A percentile compares a stretch with the other conserved stretches of the same genome.
phyloP scores from a whole-genome alignment of 2,888 invertebrate genomes.

The Deilephila porcellus region DNA sequence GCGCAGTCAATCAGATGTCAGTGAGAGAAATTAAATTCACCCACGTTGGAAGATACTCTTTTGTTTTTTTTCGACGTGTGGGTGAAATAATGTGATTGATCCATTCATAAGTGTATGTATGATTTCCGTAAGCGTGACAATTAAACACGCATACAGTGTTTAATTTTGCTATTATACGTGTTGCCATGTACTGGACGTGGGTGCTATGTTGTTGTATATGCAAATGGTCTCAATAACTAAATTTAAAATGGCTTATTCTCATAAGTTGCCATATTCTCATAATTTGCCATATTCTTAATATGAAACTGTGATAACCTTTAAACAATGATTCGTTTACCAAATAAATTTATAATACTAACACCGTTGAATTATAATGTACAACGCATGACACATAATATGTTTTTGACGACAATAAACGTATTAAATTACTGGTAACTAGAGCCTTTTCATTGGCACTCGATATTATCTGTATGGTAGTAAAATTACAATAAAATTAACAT shows the following conservation, averaged over 20 bases:
- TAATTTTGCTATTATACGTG: background rate
- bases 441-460: background rate
- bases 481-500: constrained; percentile 17
- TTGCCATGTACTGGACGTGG: background rate
- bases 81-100: constrained; percentile 7
- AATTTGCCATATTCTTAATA: too few species aligned
- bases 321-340: too few species aligned
- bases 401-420: background rate
- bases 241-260: too few species aligned
- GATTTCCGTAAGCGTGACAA: background rate
- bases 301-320: too few species aligned
- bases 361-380: background rate
- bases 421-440: background rate
- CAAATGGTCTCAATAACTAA: too few species aligned
- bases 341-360: too few species aligned
- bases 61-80: constrained; percentile 23
- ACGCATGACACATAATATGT: background rate
- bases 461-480: background rate
- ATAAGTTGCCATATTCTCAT: too few species aligned
- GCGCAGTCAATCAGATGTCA: constrained; percentile 57
- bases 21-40: constrained; percentile 31
- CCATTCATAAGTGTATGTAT: constrained; percentile 1
- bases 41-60: constrained; percentile 13
- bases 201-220: background rate
- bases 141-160: too few species aligned